Evolutionary conservation across 2,113 vertebrate genomes (phyloP).

Genomic region (Corythoichthys haematopterus): DNA sequence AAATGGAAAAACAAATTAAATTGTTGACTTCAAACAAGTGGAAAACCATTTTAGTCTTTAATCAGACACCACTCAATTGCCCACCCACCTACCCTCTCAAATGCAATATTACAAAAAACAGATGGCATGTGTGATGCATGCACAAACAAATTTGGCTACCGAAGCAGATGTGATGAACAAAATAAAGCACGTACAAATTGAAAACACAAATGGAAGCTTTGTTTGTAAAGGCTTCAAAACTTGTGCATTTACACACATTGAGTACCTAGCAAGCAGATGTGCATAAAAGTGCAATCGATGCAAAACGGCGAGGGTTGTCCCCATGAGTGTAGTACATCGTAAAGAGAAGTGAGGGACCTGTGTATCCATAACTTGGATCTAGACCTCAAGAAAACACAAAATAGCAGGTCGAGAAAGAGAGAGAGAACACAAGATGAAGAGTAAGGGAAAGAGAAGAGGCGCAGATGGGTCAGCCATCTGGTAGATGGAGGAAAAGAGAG

Average conservation of each 20-base stretch:
- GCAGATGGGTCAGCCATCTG: slow-evolving; percentile 82
- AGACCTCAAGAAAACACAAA: slow-evolving; percentile 51
- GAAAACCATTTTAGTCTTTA: slow-evolving; percentile 36
- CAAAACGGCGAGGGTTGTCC: slow-evolving; percentile 25
- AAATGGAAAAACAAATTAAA: slow-evolving; percentile 12
- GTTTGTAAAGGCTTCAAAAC: slow-evolving; percentile 42
- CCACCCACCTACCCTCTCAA: slow-evolving; percentile 20
- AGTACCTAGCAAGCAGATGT: slow-evolving; percentile 38
- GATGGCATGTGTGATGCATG: slow-evolving; percentile 50
- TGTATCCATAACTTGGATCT: slow-evolving; percentile 58
- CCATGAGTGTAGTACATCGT: slow-evolving; percentile 19
- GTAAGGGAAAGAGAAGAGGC: slow-evolving; percentile 51
- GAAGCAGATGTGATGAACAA: slow-evolving; percentile 55
- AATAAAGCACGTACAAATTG: slow-evolving; percentile 12
- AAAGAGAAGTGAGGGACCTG: slow-evolving; percentile 43
- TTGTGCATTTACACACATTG: slow-evolving; percentile 7
- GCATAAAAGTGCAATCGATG: slow-evolving; percentile 31
- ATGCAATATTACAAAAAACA: slow-evolving; percentile 42
- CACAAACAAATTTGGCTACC: slow-evolving; percentile 47
- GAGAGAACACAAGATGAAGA: slow-evolving; percentile 39
- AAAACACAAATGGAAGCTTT: slow-evolving; percentile 20
- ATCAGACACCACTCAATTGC: slow-evolving; percentile 17
- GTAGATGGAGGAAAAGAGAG: slow-evolving; percentile 66
- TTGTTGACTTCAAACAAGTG: slow-evolving; percentile 21
- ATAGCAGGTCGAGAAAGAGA: slow-evolving; percentile 27